These are phyloP conservation scores for Ganaspis sp. DNA, from an alignment of 1,140 invertebrate genomes.

Conservation along the genomic window DNA sequence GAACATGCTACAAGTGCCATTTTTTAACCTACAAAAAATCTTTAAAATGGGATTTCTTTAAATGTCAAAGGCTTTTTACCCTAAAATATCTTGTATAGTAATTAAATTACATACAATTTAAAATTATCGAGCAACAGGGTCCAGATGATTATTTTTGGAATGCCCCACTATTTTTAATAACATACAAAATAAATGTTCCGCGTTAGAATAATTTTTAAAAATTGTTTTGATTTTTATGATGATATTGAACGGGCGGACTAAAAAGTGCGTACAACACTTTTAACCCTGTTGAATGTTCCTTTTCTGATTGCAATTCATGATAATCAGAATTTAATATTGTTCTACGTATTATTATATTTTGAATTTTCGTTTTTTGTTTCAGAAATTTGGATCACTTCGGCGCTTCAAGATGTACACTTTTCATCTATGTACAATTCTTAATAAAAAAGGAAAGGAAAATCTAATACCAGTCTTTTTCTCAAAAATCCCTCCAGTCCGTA, in stretches of 20 bases:
- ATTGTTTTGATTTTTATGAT: conserved; percentile 59
- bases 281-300: conserved; percentile 65
- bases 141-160: no score
- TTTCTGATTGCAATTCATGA: conserved; percentile 55
- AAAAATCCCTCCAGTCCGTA: conserved; percentile 6
- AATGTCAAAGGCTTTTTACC: no score
- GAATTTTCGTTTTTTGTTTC: conserved; percentile 35
- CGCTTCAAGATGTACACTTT: conserved; percentile 39
- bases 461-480: neutral
- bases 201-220: conserved; percentile 38
- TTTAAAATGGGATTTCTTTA: no score
- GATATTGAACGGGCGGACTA: conserved; percentile 68
- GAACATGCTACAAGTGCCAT: no score
- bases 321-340: no score
- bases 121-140: no score
- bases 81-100: no score
- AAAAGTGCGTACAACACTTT: conserved; percentile 72
- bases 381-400: conserved; percentile 32
- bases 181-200: neutral
- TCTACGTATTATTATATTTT: conserved; percentile 25
- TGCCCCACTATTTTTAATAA: no score
- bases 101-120: no score
- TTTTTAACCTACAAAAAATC: no score
- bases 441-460: conserved; percentile 50
- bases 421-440: conserved; percentile 47